Evolutionary conservation across 2,797 vertebrate genomes (phyloP).

Genomic region (Melanotaenia trifasciata): DNA sequence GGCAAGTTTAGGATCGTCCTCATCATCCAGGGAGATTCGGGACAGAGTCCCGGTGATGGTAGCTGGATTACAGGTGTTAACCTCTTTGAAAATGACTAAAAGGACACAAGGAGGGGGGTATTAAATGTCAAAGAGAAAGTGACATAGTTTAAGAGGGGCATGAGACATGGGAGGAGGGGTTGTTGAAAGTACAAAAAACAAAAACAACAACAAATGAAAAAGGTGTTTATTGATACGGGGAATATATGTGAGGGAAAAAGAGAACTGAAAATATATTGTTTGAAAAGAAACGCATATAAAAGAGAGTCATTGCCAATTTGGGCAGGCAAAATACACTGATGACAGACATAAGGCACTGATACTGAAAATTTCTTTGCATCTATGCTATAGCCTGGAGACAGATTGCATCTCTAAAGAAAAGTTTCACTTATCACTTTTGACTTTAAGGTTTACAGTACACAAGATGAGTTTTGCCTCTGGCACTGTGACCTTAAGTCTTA

Average conservation of each 20-base stretch:
- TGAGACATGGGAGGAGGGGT: background rate
- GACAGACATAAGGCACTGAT: slow-evolving; percentile 6
- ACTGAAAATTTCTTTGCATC: slow-evolving; percentile 17
- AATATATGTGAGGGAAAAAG: background rate
- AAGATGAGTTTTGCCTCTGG: slow-evolving; percentile 52
- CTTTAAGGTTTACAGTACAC: slow-evolving; percentile 26
- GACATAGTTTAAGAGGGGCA: slow-evolving; percentile 7
- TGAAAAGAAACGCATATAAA: slow-evolving; percentile 30
- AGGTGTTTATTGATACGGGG: background rate
- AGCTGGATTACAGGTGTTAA: slow-evolving; percentile 96
- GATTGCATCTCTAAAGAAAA: slow-evolving; percentile 36
- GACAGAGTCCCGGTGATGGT: slow-evolving; percentile 98
- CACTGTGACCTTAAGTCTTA: slow-evolving; percentile 50
- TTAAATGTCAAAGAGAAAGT: background rate
- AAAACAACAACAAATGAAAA: background rate
- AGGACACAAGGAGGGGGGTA: slow-evolving; percentile 6
- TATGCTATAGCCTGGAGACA: slow-evolving; percentile 21
- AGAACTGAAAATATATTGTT: slow-evolving; percentile 31
- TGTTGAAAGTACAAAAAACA: background rate
- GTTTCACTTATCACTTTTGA: slow-evolving; percentile 29
- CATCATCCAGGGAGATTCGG: slow-evolving; percentile 96
- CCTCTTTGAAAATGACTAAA: slow-evolving; percentile 97
- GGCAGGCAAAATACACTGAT: slow-evolving; percentile 13
- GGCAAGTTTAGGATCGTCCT: slow-evolving; percentile 94
- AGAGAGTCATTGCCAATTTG: slow-evolving; percentile 16